Base-by-base conservation (phyloP, 92 coral and sea anemone genomes). In the Hydrozoanthus gracilis region DNA sequence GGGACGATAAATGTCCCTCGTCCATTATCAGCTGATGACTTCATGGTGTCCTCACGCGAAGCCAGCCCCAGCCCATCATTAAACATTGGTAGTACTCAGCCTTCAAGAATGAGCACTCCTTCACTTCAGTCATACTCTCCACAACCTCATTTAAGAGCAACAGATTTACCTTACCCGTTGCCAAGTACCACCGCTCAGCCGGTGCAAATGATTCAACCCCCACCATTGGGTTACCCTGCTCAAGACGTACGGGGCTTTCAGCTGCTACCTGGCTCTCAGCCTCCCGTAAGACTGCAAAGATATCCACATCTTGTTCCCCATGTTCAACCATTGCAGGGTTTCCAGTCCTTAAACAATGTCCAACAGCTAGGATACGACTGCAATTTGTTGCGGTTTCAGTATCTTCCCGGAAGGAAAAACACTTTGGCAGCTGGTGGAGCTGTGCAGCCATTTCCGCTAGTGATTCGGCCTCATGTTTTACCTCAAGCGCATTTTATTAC, bases 1-100 rank as follows among this genome's bases (percentile, higher is more conserved):
- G 79, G 75, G 86, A 67, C 66, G 51, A 71, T 35, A 54, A 55
- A 60, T 71, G 39, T 58, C 44, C 69, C 84, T n/a, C 2, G 1
- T 12, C 11, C 86, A 51, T 52, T 18, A 62, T 44, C 70, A 11
- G 4, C 15, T 44, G 9, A 4, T 60, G 45, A 62, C 51, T 13
- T 7, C 7, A 9, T 14, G 9, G 15, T 44, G 56, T 7, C 51
- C 6, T 3, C 62, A 4, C 13, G 44, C 46, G 11, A 7, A 12
- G n/a, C 71, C 54, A 79, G 7, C 52, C 84, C 71, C 49, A 17
- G 44, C 20, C 52, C 64, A 1, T 5, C 18, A 45, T 10, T 51
- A 45, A 79, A 48, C 5, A 45, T 14, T 46, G 20, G 8, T 62
- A 15, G 8, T 16, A 27, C 58, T 61, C 58, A 62, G 5, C n/a